Evolutionary conservation across 2,888 invertebrate species (phyloP).

Genomic region (Cyrtodaria siliqua): DNA sequence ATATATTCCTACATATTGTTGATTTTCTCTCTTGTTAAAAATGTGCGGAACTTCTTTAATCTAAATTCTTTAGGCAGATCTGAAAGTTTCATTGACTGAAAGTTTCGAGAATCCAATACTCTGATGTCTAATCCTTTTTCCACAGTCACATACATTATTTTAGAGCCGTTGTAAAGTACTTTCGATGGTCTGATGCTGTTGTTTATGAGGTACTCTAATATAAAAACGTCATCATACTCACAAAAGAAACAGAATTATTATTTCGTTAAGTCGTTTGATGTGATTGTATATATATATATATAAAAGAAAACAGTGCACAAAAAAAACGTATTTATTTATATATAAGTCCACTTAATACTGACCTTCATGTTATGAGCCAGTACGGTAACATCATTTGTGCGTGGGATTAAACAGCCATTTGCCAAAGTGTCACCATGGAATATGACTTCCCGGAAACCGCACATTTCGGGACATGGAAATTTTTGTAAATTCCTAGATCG

Average conservation of each 20-base stretch:
- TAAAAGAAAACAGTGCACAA: too few species aligned
- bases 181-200: slow-evolving; percentile 25
- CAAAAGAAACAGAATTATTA: too few species aligned
- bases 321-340: too few species aligned
- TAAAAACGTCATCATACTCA: slow-evolving; percentile 48
- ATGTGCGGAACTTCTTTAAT: too few species aligned
- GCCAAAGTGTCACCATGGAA: slow-evolving; percentile 49
- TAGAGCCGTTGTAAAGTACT: slow-evolving; percentile 14
- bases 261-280: too few species aligned
- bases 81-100: slow-evolving; percentile 50
- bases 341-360: too few species aligned
- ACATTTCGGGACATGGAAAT: slow-evolving; percentile 37
- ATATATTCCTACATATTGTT: too few species aligned
- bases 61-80: too few species aligned
- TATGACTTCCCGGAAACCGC: slow-evolving; percentile 39
- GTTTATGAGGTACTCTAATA: slow-evolving; percentile 50
- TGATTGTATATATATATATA: too few species aligned
- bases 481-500: neutral
- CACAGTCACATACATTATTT: slow-evolving; percentile 41
- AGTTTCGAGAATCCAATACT: slow-evolving; percentile 46
- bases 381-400: slow-evolving; percentile 44
- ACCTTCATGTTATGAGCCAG: slow-evolving; percentile 52
- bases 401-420: slow-evolving; percentile 30
- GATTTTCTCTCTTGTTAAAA: too few species aligned
- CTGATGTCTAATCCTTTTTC: too few species aligned